Evolutionary conservation across 1,140 invertebrate genomes (phyloP), one percentile per base, ranked within the genome.

Genomic region (Archivesica marissinica): DNA sequence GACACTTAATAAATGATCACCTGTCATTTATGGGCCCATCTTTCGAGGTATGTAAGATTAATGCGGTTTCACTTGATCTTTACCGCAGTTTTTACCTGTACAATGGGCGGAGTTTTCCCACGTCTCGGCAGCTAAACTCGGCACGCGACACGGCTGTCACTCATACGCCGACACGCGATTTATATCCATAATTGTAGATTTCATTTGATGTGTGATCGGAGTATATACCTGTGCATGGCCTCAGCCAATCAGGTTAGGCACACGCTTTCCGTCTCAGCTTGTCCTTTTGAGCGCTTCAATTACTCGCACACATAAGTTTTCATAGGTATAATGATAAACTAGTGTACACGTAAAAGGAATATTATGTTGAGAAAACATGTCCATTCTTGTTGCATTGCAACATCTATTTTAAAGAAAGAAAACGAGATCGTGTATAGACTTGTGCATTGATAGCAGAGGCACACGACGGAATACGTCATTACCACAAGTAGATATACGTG

Each of bases 91-190:
- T 85, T 85, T 85, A 56, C 74, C 61, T 84, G 80, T 75, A 17
- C 80, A 83, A 44, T 59, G 56, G 80, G 80, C 80, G 80, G 80
- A 83, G 80, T 74, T 74, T 83, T 83, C 80, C 80, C 80, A 83
- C 80, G 80, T 74, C 54, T 59, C 23, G 54, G 68, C 56, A 39
- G 41, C 80, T 59, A 47, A 74, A 25, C 59, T 74, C 70, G 80
- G 66, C 80, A 83, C 80, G 80, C 80, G 80, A 50, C 80, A 35
- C 41, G 38, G 17, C 66, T 83, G 80, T 83, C 80, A 74, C 47
- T 83, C 80, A 83, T 39, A 35, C 20, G 20, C 39, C 30, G 66
- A 83, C 74, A 64, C 82, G 74, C 74, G 54, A 54, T 83, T 68
- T 78, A 52, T 56, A 25, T 41, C 72, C 59, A 70, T 52, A 78